Conservation (phyloP, 2,113 vertebrate genomes). For the Varanus salvator region DNA sequence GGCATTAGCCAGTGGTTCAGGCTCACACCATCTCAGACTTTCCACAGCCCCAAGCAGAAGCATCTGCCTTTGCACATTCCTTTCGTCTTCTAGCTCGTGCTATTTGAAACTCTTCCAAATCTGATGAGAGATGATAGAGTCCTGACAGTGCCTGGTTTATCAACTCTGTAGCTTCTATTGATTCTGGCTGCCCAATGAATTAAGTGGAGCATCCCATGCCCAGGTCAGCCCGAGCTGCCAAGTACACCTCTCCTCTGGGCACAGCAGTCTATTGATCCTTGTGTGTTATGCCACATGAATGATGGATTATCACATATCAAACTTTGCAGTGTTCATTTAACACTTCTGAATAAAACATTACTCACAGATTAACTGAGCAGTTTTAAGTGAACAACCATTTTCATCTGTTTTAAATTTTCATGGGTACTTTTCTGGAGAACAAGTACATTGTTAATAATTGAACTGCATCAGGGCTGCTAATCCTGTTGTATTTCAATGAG, state of each 20-base stretch:
- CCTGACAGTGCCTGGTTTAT: constrained; percentile 49
- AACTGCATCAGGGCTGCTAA: constrained; percentile 72
- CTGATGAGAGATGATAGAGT: neutral
- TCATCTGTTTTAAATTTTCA: constrained; percentile 80
- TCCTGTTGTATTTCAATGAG: constrained; percentile 74
- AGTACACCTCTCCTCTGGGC: constrained; percentile 24
- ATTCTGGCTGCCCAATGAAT: constrained; percentile 47
- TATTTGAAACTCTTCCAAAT: fast-evolving
- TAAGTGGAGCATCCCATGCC: constrained; percentile 35
- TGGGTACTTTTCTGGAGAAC: constrained; percentile 78
- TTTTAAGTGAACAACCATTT: constrained; percentile 79
- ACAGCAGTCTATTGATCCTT: constrained; percentile 42
- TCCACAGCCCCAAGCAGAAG: neutral
- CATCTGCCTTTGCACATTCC: neutral
- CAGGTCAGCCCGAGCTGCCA: constrained; percentile 29
- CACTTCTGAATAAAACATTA: constrained; percentile 80
- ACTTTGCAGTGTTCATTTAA: constrained; percentile 69
- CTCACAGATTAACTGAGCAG: constrained; percentile 77
- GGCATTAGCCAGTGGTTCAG: neutral
- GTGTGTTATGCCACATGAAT: constrained; percentile 58
- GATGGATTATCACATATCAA: constrained; percentile 69
- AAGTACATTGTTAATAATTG: constrained; percentile 80
- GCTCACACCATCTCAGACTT: neutral
- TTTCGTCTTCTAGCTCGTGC: neutral
- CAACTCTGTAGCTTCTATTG: constrained; percentile 32